Base-by-base conservation (phyloP, 1,140 invertebrate species). In the Hirudo medicinalis region DNA sequence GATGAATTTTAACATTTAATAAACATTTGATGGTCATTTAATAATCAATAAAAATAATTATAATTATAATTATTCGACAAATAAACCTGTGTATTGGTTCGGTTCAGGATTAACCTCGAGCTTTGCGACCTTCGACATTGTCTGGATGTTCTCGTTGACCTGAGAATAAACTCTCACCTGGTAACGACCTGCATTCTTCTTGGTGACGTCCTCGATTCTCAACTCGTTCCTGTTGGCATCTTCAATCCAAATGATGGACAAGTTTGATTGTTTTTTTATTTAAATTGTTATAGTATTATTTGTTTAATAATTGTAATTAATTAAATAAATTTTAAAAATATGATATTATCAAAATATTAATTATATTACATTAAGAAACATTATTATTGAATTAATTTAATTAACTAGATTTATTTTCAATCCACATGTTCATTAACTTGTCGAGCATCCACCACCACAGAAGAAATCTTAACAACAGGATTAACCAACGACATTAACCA, bases 161-260 rank as follows among this genome's bases (percentile, higher is more conserved):
- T 63, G 57, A 2, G 22, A 63, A 54, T 54, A 70, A 17, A 70
- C 69, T n/a, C 69, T 70, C 36, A 25, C 36, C 29, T 70, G 69
- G 53, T 70, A 70, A 27, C 49, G 20, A 49, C 69, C 69, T 20
- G 40, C 69, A 53, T 54, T 29, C 53, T 70, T 49, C n/a, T 22
- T 70, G 11, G 36, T 5, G 20, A 25, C 22, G 25, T 49, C 22
- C 43, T 70, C 36, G 15, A 70, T 25, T 22, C 69, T 36, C 29
- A 70, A 54, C 53, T 70, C 69, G 20, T 49, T 70, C 53, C 13
- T 17, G 0, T 22, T 54, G 25, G 69, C 69, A 54, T 49, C 69
- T 70, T 9, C 22, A 36, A 29, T 36, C 22, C 67, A 32, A 29
- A 27, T 32, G 1, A 13, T 20, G 60, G 29, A 63, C 29, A n/a